Conservation (phyloP, 2,888 invertebrate genomes). For the Luperina nickerlii region DNA sequence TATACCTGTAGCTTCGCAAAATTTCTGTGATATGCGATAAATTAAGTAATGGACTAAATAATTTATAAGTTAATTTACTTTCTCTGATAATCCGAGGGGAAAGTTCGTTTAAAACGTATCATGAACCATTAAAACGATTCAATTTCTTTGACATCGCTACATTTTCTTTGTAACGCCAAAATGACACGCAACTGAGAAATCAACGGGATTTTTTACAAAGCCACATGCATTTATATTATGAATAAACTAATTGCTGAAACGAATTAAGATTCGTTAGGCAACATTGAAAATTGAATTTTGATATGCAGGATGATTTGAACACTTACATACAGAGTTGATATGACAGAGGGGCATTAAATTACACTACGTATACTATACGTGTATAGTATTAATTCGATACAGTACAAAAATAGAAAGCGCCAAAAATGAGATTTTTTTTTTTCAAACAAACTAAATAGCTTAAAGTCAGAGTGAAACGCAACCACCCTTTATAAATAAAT, state of each 20-base stretch:
- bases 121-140: slow-evolving; percentile 34
- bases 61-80: slow-evolving; percentile 57
- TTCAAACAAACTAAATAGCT: too few species aligned
- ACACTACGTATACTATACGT: too few species aligned
- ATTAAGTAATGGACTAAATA: slow-evolving; percentile 37
- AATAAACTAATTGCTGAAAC: not conserved
- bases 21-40: slow-evolving; percentile 39
- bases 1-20: slow-evolving; percentile 16
- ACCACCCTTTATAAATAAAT: too few species aligned
- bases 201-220: slow-evolving; percentile 11
- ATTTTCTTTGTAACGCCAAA: slow-evolving; percentile 46
- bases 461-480: too few species aligned
- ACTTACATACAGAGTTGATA: too few species aligned
- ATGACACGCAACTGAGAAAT: slow-evolving; percentile 40
- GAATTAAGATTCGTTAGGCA: not conserved
- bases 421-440: too few species aligned
- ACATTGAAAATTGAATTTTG: not conserved
- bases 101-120: slow-evolving; percentile 44
- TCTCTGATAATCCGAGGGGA: slow-evolving; percentile 47
- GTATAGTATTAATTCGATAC: too few species aligned
- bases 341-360: too few species aligned
- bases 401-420: too few species aligned
- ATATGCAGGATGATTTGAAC: not conserved
- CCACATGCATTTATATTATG: not conserved
- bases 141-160: slow-evolving; percentile 14